Conservation (phyloP, 2,888 invertebrate species). For the Yponomeuta cagnagella region DNA sequence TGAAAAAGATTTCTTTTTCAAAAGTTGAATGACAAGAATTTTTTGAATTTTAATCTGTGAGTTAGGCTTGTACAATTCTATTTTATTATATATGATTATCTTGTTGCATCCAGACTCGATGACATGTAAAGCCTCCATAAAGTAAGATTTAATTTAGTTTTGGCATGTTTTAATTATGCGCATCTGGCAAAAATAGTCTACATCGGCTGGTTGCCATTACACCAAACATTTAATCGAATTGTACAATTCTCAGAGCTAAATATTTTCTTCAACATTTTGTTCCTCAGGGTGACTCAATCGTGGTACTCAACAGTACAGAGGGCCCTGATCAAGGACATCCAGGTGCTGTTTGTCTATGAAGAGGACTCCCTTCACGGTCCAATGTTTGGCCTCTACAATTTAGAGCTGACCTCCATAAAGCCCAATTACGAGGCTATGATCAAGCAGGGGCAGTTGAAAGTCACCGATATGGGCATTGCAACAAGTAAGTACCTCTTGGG, state of each 20-base stretch:
- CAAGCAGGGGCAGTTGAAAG: constrained; percentile 86
- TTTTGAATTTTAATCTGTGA: no score
- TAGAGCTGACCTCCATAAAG: constrained; percentile 86
- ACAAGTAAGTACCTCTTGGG: constrained; percentile 76
- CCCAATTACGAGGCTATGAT: constrained; percentile 95
- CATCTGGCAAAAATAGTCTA: no score
- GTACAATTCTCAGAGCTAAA: neutral
- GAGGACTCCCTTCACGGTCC: constrained; percentile 82
- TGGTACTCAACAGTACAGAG: constrained; percentile 85
- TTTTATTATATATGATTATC: no score
- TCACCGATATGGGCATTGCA: constrained; percentile 90
- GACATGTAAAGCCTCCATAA: no score
- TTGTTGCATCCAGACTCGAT: no score
- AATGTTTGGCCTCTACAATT: constrained; percentile 85
- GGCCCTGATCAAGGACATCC: constrained; percentile 88
- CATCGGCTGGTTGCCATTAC: no score
- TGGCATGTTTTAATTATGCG: no score
- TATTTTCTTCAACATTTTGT: neutral
- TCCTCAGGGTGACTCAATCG: constrained; percentile 76
- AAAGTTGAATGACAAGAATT: no score
- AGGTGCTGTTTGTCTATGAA: constrained; percentile 84
- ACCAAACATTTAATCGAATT: neutral
- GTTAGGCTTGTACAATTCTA: no score
- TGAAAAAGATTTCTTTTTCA: neutral
- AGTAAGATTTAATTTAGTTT: no score